Base-by-base conservation (phyloP, 2,113 vertebrate species). In the Dolichotis patagonum region DNA sequence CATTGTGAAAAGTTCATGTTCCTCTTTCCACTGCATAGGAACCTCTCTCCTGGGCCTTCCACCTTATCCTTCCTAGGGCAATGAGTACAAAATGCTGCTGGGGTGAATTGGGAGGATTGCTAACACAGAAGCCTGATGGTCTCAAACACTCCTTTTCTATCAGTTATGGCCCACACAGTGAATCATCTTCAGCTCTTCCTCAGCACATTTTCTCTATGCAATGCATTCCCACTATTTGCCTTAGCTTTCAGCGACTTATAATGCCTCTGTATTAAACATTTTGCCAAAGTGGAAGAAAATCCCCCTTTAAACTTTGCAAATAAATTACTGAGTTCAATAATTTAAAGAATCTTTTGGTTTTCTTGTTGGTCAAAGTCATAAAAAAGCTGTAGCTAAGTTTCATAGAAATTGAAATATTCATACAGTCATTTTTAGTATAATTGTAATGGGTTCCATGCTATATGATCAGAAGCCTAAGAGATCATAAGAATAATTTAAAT, bases 371-470 rank as follows among this genome's bases (percentile, higher is more conserved):
- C 43, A 85, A 90, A 81, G 82, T 88, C 73, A 85, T 95, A 32
- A 46, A 92, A 94, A 90, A 69, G 12, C 26, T 71, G 35, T 69
- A 88, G 77, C 84, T 92, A 69, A 93, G 90, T 96, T 96, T 96
- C 73, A 90, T n/a, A 94, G 90, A 94, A 92, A 96, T 85, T 96
- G 85, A 98, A 97, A 94, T 98, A 96, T 85, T 96, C 92, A 90
- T 82, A 90, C 24, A 92, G 43, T n/a, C 85, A 95, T 97, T 95
- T 97, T 60, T 90, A 71, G 88, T 63, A 22, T 69, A 92, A 96
- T 92, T 97, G 41, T 92, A 96, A 90, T 94, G 38, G 49, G 11
- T 92, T 30, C 54, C 19, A 54, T 19, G 46, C 20, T 95, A 7
- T 69, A 83, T 90, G 84, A 85, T 83, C 49, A 95, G 89, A 92